These are phyloP conservation scores for Panthera uncia DNA, from an alignment of 2,113 vertebrate species.

Conservation along the genomic window DNA sequence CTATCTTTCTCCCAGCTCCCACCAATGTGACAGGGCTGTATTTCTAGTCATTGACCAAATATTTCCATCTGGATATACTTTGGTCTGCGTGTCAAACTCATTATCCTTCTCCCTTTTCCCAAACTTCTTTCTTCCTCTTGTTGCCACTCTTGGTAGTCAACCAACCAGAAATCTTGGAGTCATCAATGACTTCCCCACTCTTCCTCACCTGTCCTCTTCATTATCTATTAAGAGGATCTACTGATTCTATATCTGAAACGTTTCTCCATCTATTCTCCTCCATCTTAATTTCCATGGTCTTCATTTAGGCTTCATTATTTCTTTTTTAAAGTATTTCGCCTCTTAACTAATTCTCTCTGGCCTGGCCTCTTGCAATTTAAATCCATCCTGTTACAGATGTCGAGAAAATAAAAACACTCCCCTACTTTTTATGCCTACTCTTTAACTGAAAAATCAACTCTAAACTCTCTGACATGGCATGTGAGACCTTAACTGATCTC, in stretches of 20 bases:
- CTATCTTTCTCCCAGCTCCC: background rate
- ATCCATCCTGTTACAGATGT: background rate
- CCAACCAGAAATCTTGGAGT: background rate
- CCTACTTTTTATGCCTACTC: background rate
- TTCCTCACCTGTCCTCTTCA: background rate
- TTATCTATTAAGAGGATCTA: background rate
- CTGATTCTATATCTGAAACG: background rate
- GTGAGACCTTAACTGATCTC: background rate
- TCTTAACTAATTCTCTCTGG: background rate
- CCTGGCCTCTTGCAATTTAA: background rate
- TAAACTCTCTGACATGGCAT: background rate
- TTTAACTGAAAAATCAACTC: conserved; percentile 18
- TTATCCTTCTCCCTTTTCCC: background rate
- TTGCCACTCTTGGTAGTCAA: background rate
- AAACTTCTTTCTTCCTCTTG: background rate
- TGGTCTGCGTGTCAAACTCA: background rate
- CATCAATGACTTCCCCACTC: background rate
- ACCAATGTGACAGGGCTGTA: background rate
- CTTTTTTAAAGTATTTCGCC: background rate
- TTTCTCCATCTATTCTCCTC: background rate
- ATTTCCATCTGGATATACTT: background rate
- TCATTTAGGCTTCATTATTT: background rate
- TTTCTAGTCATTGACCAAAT: background rate
- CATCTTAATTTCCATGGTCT: background rate
- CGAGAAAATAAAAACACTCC: background rate